Evolutionary conservation across 2,113 vertebrate species (phyloP), one percentile per base, ranked within the genome.

Genomic region (Erythrocebus patas): DNA sequence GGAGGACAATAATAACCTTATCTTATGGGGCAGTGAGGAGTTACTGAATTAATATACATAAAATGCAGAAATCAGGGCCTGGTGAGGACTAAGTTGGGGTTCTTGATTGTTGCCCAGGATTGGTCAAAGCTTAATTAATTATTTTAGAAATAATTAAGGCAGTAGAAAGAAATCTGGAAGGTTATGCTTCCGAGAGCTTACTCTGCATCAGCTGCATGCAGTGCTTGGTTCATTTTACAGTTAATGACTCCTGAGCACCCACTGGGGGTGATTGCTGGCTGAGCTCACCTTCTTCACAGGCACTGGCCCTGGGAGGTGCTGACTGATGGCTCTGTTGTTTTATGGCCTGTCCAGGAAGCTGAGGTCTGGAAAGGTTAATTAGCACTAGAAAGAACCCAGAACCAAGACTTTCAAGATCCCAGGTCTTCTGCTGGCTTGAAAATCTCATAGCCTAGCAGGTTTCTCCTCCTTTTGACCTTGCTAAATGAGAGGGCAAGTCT

Each of bases 71-170:
- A 68, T 75, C 27, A 5, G 4, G 10, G 11, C 3, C 35, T 76
- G 35, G 10, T 6, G 45, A 13, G 12, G 20, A 45, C 10, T 0
- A 3, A 7, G 8, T n/a, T 8, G 18, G 27, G 66, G 11, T 16
- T 32, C 27, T 52, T 20, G 32, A 57, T 70, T 32, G n/a, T 32
- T 55, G 48, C 1, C 27, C 25, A 1, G 52, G 6, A 50, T 22
- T 3, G 0, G 25, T 40, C 48, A 16, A 50, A 40, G 40, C 55
- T 73, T 25, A 64, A 64, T 64, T 25, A 18, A 7, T 64, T 80
- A 38, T 66, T 90, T 90, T 80, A 61, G n/a, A 90, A 61, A 79
- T 35, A 40, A 45, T 0, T 20, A 40, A 48, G 8, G 40, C 14
- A 79, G 48, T 43, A 4, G 18, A 64, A 66, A 16, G 17, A 50